Evolutionary conservation across 2,797 vertebrate genomes (phyloP).

Genomic region (Neopelma chrysocephalum): DNA sequence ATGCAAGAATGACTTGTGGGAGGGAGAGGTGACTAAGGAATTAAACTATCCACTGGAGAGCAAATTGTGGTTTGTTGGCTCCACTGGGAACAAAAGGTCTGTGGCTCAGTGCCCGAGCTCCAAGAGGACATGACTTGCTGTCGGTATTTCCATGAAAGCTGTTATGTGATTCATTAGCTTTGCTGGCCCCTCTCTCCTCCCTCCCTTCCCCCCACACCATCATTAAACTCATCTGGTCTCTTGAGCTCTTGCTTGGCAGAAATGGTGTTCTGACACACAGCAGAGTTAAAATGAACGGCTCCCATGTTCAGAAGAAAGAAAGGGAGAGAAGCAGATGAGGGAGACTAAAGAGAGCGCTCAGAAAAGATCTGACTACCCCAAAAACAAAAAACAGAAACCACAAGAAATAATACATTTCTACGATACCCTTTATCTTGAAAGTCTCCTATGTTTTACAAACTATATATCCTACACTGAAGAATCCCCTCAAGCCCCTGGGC

Average conservation of each 20-base stretch:
- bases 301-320: neutral
- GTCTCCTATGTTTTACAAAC: neutral
- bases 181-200: slow-evolving; percentile 34
- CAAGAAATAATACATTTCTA: neutral
- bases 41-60: slow-evolving; percentile 48
- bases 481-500: neutral
- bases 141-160: slow-evolving; percentile 60
- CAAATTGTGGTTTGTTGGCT: slow-evolving; percentile 48
- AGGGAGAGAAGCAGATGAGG: neutral
- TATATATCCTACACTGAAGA: neutral
- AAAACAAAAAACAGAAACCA: neutral
- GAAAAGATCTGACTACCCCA: neutral
- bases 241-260: slow-evolving; percentile 49
- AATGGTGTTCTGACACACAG: slow-evolving; percentile 14
- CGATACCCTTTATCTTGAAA: neutral
- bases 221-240: slow-evolving; percentile 65
- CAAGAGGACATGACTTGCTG: slow-evolving; percentile 47
- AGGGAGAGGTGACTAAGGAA: slow-evolving; percentile 65
- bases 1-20: slow-evolving; percentile 1
- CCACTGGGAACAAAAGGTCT: slow-evolving; percentile 51
- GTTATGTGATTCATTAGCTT: slow-evolving; percentile 54
- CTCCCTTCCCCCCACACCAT: slow-evolving; percentile 49
- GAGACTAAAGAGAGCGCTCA: neutral
- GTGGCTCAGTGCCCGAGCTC: neutral
- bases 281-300: slow-evolving; percentile 12